Conservation (phyloP, 2,888 invertebrate genomes). For the Microplitis deprimator region DNA sequence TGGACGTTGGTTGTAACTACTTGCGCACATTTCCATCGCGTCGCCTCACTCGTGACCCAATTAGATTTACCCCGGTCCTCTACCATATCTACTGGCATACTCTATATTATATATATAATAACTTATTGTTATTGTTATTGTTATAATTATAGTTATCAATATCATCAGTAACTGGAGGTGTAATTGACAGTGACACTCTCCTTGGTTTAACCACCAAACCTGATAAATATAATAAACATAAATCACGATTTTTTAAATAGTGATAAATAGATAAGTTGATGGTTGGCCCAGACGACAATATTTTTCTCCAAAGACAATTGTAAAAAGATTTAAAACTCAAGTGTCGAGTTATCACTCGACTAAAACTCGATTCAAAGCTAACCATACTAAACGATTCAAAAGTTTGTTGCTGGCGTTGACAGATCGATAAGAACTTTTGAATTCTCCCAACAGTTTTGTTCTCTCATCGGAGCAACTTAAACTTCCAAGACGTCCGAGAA, state of each 20-base stretch:
- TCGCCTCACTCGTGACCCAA: slow-evolving; percentile 61
- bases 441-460: slow-evolving; percentile 51
- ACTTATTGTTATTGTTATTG: background rate
- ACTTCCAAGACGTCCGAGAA: too few species aligned
- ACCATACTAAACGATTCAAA: too few species aligned
- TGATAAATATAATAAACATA: too few species aligned
- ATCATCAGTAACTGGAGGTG: too few species aligned
- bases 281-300: too few species aligned
- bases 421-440: slow-evolving; percentile 63
- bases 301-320: too few species aligned
- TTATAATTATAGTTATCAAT: slow-evolving; percentile 14
- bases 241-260: too few species aligned
- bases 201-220: too few species aligned
- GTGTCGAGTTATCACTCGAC: slow-evolving; percentile 49
- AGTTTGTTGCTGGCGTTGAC: slow-evolving; percentile 59
- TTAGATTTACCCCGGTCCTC: slow-evolving; percentile 57
- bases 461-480: slow-evolving; percentile 38
- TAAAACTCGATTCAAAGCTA: slow-evolving; percentile 52
- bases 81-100: slow-evolving; percentile 44
- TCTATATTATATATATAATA: background rate
- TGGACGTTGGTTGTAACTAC: slow-evolving; percentile 40
- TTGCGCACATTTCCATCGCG: slow-evolving; percentile 60
- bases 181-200: too few species aligned
- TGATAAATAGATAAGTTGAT: too few species aligned
- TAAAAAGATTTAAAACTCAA: background rate